A percentile compares a stretch with the other conserved stretches of the same genome.
Conservation (phyloP, 2,888 invertebrate genomes). For the Drosophila birchii region DNA sequence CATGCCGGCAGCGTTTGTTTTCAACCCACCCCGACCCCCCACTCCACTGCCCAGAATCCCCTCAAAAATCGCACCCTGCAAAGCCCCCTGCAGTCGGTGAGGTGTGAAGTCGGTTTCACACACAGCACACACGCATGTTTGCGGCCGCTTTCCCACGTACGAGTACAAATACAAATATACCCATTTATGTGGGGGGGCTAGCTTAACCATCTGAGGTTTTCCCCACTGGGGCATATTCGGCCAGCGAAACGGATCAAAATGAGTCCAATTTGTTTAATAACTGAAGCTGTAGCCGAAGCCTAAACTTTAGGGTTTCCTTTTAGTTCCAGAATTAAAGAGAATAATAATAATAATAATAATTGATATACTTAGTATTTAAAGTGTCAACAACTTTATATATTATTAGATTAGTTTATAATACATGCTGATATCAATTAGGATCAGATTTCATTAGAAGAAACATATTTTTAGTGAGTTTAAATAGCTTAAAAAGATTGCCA, state of each 20-base stretch:
- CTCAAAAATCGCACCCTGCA: background rate
- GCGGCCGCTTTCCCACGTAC: slow-evolving; percentile 42
- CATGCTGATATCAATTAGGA: background rate
- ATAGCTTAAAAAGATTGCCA: no score
- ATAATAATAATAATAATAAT: no score
- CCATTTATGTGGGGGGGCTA: slow-evolving; percentile 26
- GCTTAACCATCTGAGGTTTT: slow-evolving; percentile 24
- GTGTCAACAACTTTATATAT: no score
- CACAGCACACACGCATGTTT: slow-evolving; percentile 55
- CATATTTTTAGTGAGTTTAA: background rate
- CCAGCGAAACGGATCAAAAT: slow-evolving; percentile 1
- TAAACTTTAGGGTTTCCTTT: no score
- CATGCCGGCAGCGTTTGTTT: slow-evolving; percentile 75
- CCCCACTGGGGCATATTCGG: slow-evolving; percentile 14
- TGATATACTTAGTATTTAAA: no score
- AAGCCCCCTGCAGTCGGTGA: slow-evolving; percentile 38
- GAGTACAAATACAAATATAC: slow-evolving; percentile 16
- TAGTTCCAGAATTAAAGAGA: no score
- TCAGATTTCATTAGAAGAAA: background rate
- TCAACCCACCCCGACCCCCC: no score
- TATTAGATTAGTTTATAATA: no score
- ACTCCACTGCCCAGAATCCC: background rate
- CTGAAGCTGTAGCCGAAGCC: background rate
- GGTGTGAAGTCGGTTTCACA: slow-evolving; percentile 69
- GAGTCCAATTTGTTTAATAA: background rate